Conservation (phyloP, 2,888 invertebrate genomes). For the Dasysyrphus tricinctus region DNA sequence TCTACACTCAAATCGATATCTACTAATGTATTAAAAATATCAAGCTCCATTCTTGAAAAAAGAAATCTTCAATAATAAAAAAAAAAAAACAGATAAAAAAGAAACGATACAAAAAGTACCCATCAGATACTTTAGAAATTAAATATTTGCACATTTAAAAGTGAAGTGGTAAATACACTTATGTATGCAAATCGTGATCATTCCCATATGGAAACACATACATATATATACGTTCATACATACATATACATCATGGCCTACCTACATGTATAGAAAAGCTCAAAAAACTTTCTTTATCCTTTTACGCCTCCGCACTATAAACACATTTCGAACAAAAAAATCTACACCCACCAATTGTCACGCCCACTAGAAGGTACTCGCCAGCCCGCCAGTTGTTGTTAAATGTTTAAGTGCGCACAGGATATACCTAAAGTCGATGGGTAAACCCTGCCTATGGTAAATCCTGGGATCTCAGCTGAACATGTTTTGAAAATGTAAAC, state of each 20-base stretch:
- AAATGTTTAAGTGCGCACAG: constrained; percentile 65
- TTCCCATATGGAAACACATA: constrained; percentile 38
- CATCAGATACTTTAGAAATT: constrained; percentile 57
- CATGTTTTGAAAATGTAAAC: constrained; percentile 75
- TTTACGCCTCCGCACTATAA: constrained; percentile 27
- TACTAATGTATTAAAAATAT: constrained; percentile 39
- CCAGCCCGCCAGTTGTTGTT: constrained; percentile 62
- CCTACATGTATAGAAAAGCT: not conserved
- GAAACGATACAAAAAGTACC: constrained; percentile 20
- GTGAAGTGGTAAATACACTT: constrained; percentile 70
- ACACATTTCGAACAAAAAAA: constrained; percentile 33
- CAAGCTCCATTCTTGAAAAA: constrained; percentile 2
- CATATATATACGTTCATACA: not conserved
- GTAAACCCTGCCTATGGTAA: constrained; percentile 70
- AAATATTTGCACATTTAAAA: constrained; percentile 71
- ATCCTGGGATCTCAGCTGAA: constrained; percentile 70
- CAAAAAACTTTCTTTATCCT: constrained; percentile 14
- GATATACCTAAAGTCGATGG: constrained; percentile 71
- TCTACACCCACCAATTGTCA: constrained; percentile 63
- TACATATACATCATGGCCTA: not conserved
- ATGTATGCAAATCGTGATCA: constrained; percentile 67
- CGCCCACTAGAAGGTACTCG: constrained; percentile 51
- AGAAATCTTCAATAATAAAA: not conserved
- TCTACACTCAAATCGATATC: constrained; percentile 34
- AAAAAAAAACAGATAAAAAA: not conserved